Percentiles rank a stretch among this genome's conserved stretches.
Conservation (phyloP, 2,797 vertebrate genomes). For the Intellagama lesueurii region DNA sequence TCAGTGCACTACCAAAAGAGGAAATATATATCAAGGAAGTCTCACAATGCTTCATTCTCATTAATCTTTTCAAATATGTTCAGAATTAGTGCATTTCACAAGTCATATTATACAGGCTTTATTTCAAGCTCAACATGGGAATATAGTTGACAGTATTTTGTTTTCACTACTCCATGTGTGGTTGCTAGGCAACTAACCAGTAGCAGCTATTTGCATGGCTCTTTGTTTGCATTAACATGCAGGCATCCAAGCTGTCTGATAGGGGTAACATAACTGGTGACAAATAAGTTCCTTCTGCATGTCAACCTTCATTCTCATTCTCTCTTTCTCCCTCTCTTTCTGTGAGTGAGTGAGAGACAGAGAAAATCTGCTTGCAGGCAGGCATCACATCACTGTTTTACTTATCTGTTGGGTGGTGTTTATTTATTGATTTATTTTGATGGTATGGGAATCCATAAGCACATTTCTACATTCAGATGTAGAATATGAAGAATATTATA, state of each 20-base stretch:
- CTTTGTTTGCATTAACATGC: conserved; percentile 46
- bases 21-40: not conserved
- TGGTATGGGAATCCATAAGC: not conserved
- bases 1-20: not conserved
- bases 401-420: not conserved
- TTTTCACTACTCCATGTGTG: conserved; percentile 15
- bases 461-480: not conserved
- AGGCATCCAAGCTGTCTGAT: conserved; percentile 30
- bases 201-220: conserved; percentile 41
- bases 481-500: not conserved
- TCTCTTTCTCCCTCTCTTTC: not conserved
- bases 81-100: not conserved
- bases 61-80: conserved; percentile 10
- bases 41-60: not conserved
- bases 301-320: not conserved
- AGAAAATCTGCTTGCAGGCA: not conserved
- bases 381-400: not conserved
- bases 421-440: accelerated
- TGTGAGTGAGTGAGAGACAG: not conserved
- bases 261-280: not conserved
- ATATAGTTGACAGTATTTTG: conserved; percentile 23
- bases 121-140: not conserved
- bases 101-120: not conserved
- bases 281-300: conserved; percentile 10
- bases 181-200: conserved; percentile 61